phyloP scores from a whole-genome alignment of 1,140 invertebrate species.

The Leptopilina clavipes region DNA sequence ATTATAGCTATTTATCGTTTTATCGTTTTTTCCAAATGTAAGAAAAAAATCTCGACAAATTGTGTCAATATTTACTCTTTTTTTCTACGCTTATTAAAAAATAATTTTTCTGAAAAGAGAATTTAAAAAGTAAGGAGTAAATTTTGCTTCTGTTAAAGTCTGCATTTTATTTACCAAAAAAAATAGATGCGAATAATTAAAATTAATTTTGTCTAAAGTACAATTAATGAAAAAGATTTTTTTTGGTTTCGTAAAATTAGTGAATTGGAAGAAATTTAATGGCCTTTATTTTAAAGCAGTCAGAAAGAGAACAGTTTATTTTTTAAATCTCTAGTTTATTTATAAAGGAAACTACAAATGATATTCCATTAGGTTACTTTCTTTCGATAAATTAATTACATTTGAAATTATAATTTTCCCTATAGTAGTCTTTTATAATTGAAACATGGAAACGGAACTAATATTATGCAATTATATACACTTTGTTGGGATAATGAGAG shows the following conservation, averaged over 20 bases:
- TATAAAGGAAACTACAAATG: conserved; percentile 12
- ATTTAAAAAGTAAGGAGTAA: no score
- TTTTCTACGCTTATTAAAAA: no score
- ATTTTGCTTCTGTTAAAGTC: no score
- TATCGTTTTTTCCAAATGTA: neutral
- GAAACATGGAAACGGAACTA: conserved; percentile 16
- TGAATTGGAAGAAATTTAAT: neutral
- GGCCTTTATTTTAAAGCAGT: neutral
- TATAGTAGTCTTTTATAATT: conserved; percentile 4
- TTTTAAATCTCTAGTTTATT: neutral
- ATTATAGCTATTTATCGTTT: neutral
- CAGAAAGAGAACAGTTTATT: neutral
- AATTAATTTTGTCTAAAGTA: no score
- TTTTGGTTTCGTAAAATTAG: no score
- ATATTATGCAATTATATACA: conserved; percentile 27
- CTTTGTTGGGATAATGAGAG: neutral
- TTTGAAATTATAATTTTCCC: neutral
- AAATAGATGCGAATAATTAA: no score
- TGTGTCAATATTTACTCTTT: neutral
- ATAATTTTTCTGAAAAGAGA: no score
- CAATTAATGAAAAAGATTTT: no score
- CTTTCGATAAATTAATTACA: neutral
- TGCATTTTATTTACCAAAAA: no score
- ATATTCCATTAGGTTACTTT: conserved; percentile 16
- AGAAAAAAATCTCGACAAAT: neutral